phyloP scores from a whole-genome alignment of 2,113 vertebrate species.

The Hippocampus guttulatus region DNA sequence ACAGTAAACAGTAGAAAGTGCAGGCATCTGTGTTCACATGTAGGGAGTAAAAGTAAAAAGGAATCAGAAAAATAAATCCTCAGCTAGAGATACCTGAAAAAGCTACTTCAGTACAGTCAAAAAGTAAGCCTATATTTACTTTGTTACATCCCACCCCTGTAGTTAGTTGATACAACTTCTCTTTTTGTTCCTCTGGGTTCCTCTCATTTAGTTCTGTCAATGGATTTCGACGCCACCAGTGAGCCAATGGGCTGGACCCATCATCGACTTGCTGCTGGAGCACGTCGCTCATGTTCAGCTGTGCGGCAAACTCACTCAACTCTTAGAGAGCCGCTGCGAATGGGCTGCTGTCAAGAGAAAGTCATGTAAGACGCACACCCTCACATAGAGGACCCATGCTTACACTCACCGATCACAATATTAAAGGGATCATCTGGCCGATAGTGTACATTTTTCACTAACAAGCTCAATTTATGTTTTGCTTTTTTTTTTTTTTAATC shows the following conservation, averaged over 20 bases:
- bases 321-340: slow-evolving; percentile 83
- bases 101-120: not conserved
- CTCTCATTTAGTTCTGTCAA: slow-evolving; percentile 84
- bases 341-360: slow-evolving; percentile 84
- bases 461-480: too few relatives aligned
- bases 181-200: slow-evolving; percentile 21
- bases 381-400: not conserved
- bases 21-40: too few relatives aligned
- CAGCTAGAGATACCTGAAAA: not conserved
- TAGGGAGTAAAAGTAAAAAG: too few relatives aligned
- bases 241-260: slow-evolving; percentile 80
- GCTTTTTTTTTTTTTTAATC: too few relatives aligned
- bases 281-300: slow-evolving; percentile 86
- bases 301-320: slow-evolving; percentile 81
- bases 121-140: not conserved
- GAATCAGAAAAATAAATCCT: too few relatives aligned
- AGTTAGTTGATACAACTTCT: not conserved
- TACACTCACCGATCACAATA: too few relatives aligned
- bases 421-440: too few relatives aligned
- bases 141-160: not conserved
- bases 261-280: slow-evolving; percentile 89
- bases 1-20: too few relatives aligned
- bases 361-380: slow-evolving; percentile 73
- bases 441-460: too few relatives aligned
- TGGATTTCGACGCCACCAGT: slow-evolving; percentile 82